These are phyloP conservation scores for Barbus barbus DNA, from an alignment of 2,113 vertebrate genomes.

Conservation along the genomic window DNA sequence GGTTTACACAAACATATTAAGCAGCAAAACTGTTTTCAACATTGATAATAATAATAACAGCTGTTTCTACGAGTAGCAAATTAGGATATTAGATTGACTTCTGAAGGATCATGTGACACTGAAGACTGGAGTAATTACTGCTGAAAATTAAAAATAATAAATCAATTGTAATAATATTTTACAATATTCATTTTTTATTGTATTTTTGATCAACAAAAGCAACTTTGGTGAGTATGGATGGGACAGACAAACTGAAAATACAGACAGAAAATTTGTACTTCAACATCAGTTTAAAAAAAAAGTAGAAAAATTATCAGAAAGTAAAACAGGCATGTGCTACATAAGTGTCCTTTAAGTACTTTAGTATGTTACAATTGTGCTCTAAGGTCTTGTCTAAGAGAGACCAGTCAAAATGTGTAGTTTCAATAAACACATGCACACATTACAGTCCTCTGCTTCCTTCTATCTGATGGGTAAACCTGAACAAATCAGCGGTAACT, in stretches of 20 bases:
- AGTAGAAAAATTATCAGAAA: background rate
- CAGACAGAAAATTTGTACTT: too few species aligned
- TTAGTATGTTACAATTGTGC: background rate
- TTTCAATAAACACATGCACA: constrained; percentile 34
- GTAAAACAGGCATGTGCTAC: background rate
- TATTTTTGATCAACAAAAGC: background rate
- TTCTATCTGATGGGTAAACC: constrained; percentile 21
- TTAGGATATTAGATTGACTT: background rate
- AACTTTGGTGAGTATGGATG: too few species aligned
- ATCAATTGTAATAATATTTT: background rate
- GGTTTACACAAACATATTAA: background rate
- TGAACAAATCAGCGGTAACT: too few species aligned
- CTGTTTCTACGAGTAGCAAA: background rate
- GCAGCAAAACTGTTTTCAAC: background rate
- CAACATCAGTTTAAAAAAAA: too few species aligned
- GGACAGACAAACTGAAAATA: too few species aligned
- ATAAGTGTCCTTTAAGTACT: too few species aligned
- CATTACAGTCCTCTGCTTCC: background rate
- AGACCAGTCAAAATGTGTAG: constrained; percentile 8
- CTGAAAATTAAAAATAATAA: background rate
- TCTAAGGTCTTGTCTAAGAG: constrained; percentile 58
- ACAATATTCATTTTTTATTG: background rate
- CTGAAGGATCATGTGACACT: background rate
- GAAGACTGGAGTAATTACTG: background rate
- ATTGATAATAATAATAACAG: background rate